Base-by-base conservation (phyloP, 1,140 invertebrate genomes). In the Diplogasteroides magnus region DNA sequence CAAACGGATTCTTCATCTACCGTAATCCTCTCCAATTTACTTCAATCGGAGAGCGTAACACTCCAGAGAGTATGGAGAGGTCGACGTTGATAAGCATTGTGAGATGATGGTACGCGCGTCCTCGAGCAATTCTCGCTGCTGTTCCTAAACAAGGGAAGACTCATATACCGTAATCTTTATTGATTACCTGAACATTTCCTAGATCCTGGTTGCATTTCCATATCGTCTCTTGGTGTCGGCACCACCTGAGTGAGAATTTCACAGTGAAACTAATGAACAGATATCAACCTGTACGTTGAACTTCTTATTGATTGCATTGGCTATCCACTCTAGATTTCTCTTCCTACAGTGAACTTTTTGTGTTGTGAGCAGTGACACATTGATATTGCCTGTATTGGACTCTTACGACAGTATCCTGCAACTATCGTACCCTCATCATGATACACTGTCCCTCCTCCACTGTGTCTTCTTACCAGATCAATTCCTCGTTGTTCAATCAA, bases 361-460 rank as follows among this genome's bases (percentile, higher is more conserved):
- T 0, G 63, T 61, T 6, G 80, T 81, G 19, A 81, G 56, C 23
- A 81, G 19, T 13, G 76, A 78, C 26, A 81, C 68, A 61, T 81
- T 81, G 11, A 81, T 26, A 64, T 81, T 81, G 6, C 81, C 70
- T 63, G 23, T 11, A 65, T 19, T 6, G 37, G 19, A 48, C 6
- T 6, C 6, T 11, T 48, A 48, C 37, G 37, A 6, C 37, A 48
- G 37, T 48, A 11, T 48, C 37, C 37, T 48, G 6, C 37, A 48
- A 29, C 59, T 29, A 32, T 75, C 27, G 95, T 96, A 57, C 93
- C 94, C 71, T 87, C 78, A 84, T 98, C 95, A 84, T 98, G 94
- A 84, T 93, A 98, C 25, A 98, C 93, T 23, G 93, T 90, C 13
- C 93, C 94, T 68, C 95, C 96, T n/a, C 93, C 94, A 84, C 93